Percentiles rank a stretch among this genome's conserved stretches.
phyloP scores from a whole-genome alignment of 1,140 invertebrate genomes.

The Protaetia brevitarsis region DNA sequence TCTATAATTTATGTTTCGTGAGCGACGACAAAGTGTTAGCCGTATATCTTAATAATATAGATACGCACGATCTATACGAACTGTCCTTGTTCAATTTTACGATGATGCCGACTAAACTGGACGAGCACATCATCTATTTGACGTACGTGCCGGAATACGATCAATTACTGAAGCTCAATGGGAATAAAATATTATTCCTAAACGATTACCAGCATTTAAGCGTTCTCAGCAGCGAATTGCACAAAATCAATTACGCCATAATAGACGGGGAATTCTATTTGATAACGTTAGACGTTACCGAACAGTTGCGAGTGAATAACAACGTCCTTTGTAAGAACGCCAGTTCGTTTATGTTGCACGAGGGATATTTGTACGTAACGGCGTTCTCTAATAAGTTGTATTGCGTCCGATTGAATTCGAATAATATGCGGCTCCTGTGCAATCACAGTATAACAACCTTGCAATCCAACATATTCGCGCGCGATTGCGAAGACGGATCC shows the following conservation, averaged over 20 bases:
- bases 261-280: background rate
- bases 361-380: background rate
- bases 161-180: background rate
- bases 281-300: background rate
- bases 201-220: background rate
- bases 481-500: background rate
- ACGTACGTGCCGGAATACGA: background rate
- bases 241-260: background rate
- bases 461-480: background rate
- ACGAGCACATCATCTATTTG: background rate
- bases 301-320: background rate
- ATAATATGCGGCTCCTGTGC: background rate
- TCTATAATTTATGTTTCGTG: background rate
- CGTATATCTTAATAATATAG: background rate
- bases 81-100: background rate
- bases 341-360: background rate
- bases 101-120: background rate
- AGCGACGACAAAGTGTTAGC: background rate
- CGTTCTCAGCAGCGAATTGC: background rate
- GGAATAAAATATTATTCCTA: background rate
- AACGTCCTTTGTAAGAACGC: background rate
- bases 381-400: background rate
- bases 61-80: background rate
- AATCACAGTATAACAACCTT: background rate
- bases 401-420: background rate